Evolutionary conservation across 2,888 invertebrate species (phyloP).

Genomic region (Corbicula japonica): DNA sequence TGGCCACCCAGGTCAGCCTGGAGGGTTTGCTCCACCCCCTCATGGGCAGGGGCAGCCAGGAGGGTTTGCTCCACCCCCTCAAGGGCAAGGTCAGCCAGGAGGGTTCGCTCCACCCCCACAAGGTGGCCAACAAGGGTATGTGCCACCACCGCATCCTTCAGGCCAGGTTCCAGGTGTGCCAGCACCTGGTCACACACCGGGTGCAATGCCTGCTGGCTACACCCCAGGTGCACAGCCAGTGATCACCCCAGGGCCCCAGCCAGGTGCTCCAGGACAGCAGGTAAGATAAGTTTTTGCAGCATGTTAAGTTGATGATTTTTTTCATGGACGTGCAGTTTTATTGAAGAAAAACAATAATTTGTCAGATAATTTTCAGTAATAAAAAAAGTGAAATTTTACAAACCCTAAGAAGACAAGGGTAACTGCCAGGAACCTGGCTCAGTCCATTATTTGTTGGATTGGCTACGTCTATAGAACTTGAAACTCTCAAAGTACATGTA

Average conservation of each 20-base stretch:
- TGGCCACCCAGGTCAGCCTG: slow-evolving; percentile 28
- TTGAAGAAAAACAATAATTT: no score
- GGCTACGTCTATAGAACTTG: no score
- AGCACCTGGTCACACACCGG: slow-evolving; percentile 53
- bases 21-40: slow-evolving; percentile 36
- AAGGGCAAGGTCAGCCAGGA: slow-evolving; percentile 31
- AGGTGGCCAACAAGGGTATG: slow-evolving; percentile 47
- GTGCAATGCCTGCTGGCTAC: no score
- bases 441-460: no score
- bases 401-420: no score
- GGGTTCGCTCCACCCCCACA: slow-evolving; percentile 40
- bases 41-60: slow-evolving; percentile 41
- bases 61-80: slow-evolving; percentile 49
- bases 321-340: not conserved
- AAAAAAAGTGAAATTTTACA: no score
- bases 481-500: no score
- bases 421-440: no score
- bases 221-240: slow-evolving; percentile 35
- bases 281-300: not conserved
- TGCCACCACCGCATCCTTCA: slow-evolving; percentile 26
- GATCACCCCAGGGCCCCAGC: slow-evolving; percentile 15
- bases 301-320: not conserved
- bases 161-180: slow-evolving; percentile 34
- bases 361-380: no score
- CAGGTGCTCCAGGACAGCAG: slow-evolving; percentile 40